A percentile compares a stretch with the other conserved stretches of the same genome.
Conservation (phyloP, 2,113 vertebrate genomes). For the Edolisoma coerulescens region DNA sequence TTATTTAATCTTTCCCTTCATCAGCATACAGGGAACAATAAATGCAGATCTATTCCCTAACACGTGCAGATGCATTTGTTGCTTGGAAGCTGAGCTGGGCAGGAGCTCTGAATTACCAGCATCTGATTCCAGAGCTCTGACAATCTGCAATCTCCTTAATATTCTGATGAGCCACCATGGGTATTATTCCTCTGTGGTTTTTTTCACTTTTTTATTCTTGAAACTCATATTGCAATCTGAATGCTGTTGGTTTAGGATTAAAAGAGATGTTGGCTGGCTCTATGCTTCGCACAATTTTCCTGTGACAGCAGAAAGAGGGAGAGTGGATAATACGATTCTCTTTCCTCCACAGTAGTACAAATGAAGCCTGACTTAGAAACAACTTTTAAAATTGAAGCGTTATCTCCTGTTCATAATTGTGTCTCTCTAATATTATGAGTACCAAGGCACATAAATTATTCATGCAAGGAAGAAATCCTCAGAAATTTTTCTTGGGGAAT, state of each 20-base stretch:
- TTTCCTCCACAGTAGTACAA: background rate
- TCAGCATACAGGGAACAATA: background rate
- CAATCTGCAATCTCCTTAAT: slow-evolving; percentile 19
- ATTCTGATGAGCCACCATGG: background rate
- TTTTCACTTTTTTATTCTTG: background rate
- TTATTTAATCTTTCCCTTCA: background rate
- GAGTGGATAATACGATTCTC: background rate
- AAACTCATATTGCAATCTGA: background rate
- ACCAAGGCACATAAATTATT: background rate
- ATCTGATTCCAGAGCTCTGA: slow-evolving; percentile 4
- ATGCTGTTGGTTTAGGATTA: background rate
- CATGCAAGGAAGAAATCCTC: background rate
- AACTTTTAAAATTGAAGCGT: background rate
- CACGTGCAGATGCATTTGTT: background rate
- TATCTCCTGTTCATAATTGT: background rate
- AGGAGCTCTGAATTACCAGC: slow-evolving; percentile 9
- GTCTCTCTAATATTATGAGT: background rate
- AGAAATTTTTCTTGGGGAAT: background rate
- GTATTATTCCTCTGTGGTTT: slow-evolving; percentile 3
- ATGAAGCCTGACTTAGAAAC: background rate
- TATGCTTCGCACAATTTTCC: background rate
- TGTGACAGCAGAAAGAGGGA: background rate
- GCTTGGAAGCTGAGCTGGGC: slow-evolving; percentile 5
- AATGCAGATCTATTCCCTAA: background rate
- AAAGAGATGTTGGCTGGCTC: slow-evolving; percentile 1